Evolutionary conservation across 2,888 invertebrate species (phyloP).

Genomic region (Lomographa bimaculata): DNA sequence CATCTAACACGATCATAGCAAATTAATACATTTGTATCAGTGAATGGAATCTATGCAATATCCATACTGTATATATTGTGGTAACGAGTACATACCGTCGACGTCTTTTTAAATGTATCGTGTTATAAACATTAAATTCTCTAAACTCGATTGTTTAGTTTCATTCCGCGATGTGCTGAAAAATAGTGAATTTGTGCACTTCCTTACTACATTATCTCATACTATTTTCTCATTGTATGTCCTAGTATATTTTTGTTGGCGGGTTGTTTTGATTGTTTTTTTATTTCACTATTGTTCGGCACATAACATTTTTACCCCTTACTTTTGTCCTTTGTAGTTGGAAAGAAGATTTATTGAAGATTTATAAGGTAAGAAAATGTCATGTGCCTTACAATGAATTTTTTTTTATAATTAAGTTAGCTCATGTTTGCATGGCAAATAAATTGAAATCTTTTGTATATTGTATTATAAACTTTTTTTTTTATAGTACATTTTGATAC

Average conservation of each 20-base stretch:
- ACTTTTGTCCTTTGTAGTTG: conserved; percentile 25
- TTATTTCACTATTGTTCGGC: conserved; percentile 94
- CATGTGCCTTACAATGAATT: conserved; percentile 79
- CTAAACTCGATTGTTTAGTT: conserved; percentile 52
- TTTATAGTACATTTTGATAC: no score
- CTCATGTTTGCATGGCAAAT: conserved; percentile 2
- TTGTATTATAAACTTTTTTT: no score
- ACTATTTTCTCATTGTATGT: conserved; percentile 38
- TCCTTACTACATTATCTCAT: conserved; percentile 63
- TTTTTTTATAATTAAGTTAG: conserved; percentile 5
- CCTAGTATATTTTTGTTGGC: conserved; percentile 42
- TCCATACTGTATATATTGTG: conserved; percentile 5
- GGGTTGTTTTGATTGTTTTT: conserved; percentile 43
- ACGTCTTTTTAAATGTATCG: conserved; percentile 31
- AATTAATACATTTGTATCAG: no score
- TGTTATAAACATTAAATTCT: conserved; percentile 69
- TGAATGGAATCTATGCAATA: conserved; percentile 3
- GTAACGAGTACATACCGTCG: conserved; percentile 14
- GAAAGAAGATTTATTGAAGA: conserved; percentile 38
- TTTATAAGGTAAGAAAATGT: conserved; percentile 66
- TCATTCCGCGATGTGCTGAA: conserved; percentile 74
- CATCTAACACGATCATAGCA: no score
- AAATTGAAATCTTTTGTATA: not conserved
- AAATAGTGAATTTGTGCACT: conserved; percentile 82
- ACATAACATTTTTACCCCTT: conserved; percentile 78